A percentile compares a stretch with the other conserved stretches of the same genome.
Evolutionary conservation across 2,113 vertebrate genomes (phyloP).

Genomic region (Dicaeum eximium): DNA sequence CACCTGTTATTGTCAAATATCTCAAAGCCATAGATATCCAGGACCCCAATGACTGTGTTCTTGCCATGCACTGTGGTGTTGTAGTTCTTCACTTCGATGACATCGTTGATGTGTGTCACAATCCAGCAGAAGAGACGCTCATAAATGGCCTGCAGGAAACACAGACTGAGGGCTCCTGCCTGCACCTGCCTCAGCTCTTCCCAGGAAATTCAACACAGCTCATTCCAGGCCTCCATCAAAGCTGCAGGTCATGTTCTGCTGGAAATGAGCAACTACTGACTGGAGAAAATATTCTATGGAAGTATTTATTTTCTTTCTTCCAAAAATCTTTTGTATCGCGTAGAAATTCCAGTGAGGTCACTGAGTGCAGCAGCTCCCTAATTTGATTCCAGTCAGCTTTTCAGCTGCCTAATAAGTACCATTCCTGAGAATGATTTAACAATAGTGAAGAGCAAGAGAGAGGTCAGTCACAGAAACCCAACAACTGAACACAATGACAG

Average conservation of each 20-base stretch:
- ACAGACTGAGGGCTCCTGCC: neutral
- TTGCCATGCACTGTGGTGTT: constrained; percentile 88
- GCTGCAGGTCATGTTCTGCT: neutral
- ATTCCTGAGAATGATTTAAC: neutral
- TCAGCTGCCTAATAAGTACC: neutral
- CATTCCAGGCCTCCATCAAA: neutral
- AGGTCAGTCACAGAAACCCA: neutral
- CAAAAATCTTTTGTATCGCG: neutral
- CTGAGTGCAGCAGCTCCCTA: neutral
- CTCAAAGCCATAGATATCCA: constrained; percentile 98
- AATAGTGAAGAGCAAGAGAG: neutral
- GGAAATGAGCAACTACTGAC: neutral
- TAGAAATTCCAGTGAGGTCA: neutral
- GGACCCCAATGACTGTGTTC: constrained; percentile 95
- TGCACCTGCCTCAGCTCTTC: neutral
- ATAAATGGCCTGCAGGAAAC: constrained; percentile 86
- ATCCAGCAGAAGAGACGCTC: constrained; percentile 98
- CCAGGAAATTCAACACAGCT: neutral
- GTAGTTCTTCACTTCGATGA: constrained; percentile 93
- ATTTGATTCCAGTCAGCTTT: neutral
- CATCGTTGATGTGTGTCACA: constrained; percentile 89
- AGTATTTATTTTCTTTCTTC: neutral
- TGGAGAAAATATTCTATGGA: neutral
- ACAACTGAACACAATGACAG: neutral
- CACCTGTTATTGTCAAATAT: constrained; percentile 99